Base-by-base conservation (phyloP, 2,888 invertebrate genomes). In the Yponomeuta malinellus region DNA sequence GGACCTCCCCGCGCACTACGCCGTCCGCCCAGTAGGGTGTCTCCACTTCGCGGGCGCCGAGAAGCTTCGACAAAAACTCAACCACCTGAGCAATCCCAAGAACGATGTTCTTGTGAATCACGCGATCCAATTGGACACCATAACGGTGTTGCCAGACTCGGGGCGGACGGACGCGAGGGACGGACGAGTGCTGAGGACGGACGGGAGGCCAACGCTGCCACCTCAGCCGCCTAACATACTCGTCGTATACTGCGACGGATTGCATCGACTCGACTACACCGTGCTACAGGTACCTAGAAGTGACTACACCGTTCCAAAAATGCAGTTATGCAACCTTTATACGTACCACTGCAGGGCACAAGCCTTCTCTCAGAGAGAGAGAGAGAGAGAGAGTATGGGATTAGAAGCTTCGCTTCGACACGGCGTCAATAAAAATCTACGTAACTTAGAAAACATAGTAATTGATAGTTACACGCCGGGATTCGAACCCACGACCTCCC, bases 181-280 rank as follows among this genome's bases (percentile, higher is more conserved):
- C 8, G 43, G 43, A 8, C 43, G 43, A 43, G 43, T 5, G 6
- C 43, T 8, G 43, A 43, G 43, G 8, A 8, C 6, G 9, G 43
- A 43, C 43, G 9, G 43, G 43, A 43, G 43, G 43, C 43, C 6
- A 43, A 43, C 43, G 43, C 43, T 9, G 6, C 43, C 43, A 8
- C 52, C 52, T 10, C 48, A 69, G 12, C n/a, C 78, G 29, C 74
- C 81, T 9, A 78, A 81, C 67, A 71, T 86, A 23, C 77, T 95
- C 31, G 94, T 95, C 29, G 83, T 96, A 12, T 93, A 95, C 78
- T 95, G 95, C 79, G 89, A 92, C 70, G 92, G 93, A 71, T 88
- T 96, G 69, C 92, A 93, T 71, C 93, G 93, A 76, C 85, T 95
- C 75, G 96, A 96, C 81, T 96, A 93, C 79, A 96, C 95, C 0